phyloP scores from a whole-genome alignment of 2,888 invertebrate genomes.

The Norana najaformis region DNA sequence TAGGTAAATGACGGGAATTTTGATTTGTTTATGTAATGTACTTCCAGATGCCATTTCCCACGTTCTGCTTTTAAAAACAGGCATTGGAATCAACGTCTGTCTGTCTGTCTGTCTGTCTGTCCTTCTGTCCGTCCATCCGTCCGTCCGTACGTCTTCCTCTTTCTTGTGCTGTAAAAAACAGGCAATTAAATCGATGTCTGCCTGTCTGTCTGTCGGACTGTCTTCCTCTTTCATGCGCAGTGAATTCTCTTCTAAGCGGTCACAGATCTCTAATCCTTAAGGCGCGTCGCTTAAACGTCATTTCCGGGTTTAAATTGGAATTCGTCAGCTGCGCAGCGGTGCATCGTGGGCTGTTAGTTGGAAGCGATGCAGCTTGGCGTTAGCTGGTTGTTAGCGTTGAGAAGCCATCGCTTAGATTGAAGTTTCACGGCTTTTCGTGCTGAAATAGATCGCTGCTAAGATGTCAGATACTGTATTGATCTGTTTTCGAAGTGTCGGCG shows the following conservation, averaged over 20 bases:
- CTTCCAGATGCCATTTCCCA: background rate
- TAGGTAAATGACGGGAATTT: background rate
- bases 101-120: background rate
- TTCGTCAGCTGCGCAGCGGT: background rate
- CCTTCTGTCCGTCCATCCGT: background rate
- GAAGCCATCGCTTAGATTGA: background rate
- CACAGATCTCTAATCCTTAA: background rate
- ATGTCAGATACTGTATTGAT: background rate
- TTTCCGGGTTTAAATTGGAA: background rate
- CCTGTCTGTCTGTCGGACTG: background rate
- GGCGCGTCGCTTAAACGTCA: background rate
- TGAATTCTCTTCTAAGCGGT: background rate
- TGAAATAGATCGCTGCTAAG: background rate
- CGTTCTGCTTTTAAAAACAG: background rate
- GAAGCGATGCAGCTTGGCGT: background rate
- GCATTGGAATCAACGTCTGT: background rate
- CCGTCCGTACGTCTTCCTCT: no score
- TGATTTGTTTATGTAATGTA: background rate
- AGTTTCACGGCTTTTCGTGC: conserved; percentile 5
- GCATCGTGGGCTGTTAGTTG: background rate
- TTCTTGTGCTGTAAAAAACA: background rate
- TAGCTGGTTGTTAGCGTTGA: background rate
- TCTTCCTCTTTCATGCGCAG: background rate
- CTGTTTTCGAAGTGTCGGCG: background rate
- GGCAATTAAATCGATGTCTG: background rate